Conservation (phyloP, 2,888 invertebrate species). For the Helicoverpa assulta region DNA sequence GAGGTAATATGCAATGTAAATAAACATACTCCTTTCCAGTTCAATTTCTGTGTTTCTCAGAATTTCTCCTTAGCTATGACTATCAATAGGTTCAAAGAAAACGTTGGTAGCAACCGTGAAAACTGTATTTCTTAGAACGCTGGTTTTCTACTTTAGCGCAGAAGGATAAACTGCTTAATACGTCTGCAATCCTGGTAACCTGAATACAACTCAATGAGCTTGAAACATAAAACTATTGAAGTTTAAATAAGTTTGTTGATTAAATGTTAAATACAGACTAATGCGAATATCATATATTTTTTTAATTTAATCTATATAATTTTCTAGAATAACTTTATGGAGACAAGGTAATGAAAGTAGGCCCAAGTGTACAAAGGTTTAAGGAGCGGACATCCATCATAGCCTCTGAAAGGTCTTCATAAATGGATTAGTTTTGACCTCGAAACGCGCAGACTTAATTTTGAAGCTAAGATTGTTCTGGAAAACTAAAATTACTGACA, state of each 20-base stretch:
- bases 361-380: conserved; percentile 7
- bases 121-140: conserved; percentile 25
- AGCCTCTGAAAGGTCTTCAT: conserved; percentile 25
- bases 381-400: conserved; percentile 34
- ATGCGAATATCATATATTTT: too few relatives aligned
- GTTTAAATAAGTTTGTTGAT: too few relatives aligned
- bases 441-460: conserved; percentile 4
- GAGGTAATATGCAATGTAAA: background rate
- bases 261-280: too few relatives aligned
- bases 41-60: background rate
- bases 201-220: conserved; percentile 23
- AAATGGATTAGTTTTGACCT: conserved; percentile 36
- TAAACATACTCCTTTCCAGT: conserved; percentile 14
- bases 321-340: too few relatives aligned
- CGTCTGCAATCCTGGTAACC: conserved; percentile 20
- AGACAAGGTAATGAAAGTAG: background rate
- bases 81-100: conserved; percentile 23
- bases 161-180: conserved; percentile 29
- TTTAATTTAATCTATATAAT: too few relatives aligned
- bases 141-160: conserved; percentile 12
- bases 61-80: conserved; percentile 7
- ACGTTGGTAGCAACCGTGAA: background rate
- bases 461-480: conserved; percentile 13
- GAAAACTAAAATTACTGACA: conserved; percentile 28
- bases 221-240: background rate